These are phyloP conservation scores for Watersipora subatra DNA, from an alignment of 1,140 invertebrate species.

Conservation along the genomic window DNA sequence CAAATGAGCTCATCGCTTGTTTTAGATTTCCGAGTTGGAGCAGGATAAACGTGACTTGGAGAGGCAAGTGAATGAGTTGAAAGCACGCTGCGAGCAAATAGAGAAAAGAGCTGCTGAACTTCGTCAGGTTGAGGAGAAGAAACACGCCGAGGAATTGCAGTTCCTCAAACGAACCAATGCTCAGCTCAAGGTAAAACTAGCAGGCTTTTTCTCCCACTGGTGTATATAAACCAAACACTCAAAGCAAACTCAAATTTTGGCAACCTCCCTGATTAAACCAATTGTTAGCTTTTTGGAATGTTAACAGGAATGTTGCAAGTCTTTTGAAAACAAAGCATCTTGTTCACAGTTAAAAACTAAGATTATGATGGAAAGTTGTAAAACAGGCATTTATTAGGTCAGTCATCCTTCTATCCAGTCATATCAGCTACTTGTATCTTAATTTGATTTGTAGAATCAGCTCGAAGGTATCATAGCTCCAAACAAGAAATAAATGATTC, in stretches of 20 bases:
- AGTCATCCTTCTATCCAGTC: too few species aligned
- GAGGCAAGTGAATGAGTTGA: slow-evolving; percentile 62
- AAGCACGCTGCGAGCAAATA: slow-evolving; percentile 66
- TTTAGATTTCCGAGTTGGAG: slow-evolving; percentile 50
- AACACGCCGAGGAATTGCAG: slow-evolving; percentile 75
- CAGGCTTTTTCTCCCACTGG: not conserved
- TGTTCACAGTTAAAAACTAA: too few species aligned
- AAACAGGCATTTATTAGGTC: too few species aligned
- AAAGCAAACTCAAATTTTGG: not conserved
- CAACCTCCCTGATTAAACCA: not conserved
- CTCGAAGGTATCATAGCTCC: slow-evolving; percentile 80
- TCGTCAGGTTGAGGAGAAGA: slow-evolving; percentile 70
- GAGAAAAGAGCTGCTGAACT: slow-evolving; percentile 72
- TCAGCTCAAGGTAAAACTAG: slow-evolving; percentile 62
- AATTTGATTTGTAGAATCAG: slow-evolving; percentile 55
- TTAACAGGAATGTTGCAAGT: slow-evolving; percentile 3
- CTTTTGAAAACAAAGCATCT: not conserved
- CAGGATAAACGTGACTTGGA: slow-evolving; percentile 60
- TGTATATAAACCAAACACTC: not conserved
- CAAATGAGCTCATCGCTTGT: too few species aligned
- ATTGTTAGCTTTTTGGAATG: not conserved
- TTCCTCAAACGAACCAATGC: slow-evolving; percentile 84
- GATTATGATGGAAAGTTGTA: too few species aligned
- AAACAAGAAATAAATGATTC: slow-evolving; percentile 51
- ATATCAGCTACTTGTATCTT: slow-evolving; percentile 7